Evolutionary conservation across 2,797 vertebrate genomes (phyloP).

Genomic region (Urosaurus nigricauda): DNA sequence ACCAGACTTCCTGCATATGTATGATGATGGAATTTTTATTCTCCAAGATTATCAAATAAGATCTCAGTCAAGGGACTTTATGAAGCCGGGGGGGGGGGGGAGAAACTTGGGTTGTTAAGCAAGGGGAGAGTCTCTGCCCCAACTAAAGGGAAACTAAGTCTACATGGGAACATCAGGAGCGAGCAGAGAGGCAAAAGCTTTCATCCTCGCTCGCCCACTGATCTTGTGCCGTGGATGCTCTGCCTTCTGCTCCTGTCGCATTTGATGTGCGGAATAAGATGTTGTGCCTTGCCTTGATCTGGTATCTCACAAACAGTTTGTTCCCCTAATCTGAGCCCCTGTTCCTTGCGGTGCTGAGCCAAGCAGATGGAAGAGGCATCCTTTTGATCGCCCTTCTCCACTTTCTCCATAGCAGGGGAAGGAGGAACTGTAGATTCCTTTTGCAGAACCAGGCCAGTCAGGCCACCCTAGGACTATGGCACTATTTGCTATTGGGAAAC

Average conservation of each 20-base stretch:
- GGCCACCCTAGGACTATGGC: background rate
- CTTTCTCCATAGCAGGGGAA: background rate
- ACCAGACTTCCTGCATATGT: no score
- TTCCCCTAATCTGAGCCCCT: background rate
- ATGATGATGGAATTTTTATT: no score
- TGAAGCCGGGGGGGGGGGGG: no score
- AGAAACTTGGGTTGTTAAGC: background rate
- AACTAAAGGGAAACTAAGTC: accelerated
- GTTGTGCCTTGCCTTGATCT: background rate
- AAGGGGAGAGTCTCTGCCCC: background rate
- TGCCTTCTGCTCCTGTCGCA: background rate
- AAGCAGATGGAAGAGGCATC: background rate
- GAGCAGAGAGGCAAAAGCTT: background rate
- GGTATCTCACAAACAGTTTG: background rate
- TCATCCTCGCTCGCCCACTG: background rate
- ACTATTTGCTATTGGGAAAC: background rate
- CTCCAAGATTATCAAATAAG: no score
- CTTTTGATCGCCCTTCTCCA: background rate
- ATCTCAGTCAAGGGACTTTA: no score
- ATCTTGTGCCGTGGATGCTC: background rate
- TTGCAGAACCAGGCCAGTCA: background rate
- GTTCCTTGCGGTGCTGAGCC: background rate
- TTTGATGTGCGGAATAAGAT: background rate
- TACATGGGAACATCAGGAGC: background rate
- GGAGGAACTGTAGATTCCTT: background rate